These are phyloP conservation scores for Notechis scutatus DNA, from an alignment of 2,113 vertebrate genomes.

Conservation along the genomic window DNA sequence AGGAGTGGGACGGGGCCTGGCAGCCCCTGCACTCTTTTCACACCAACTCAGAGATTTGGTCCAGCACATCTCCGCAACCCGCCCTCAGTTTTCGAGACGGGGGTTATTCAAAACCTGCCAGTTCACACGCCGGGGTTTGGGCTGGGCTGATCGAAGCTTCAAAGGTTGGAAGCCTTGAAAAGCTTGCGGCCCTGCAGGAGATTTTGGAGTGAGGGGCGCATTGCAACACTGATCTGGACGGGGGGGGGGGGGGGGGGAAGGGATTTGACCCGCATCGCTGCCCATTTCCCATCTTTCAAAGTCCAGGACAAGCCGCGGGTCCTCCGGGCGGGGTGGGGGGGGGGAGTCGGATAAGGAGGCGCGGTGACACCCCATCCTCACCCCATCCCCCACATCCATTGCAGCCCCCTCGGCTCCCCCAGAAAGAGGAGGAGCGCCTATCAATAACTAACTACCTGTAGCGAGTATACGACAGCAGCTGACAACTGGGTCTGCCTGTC, in stretches of 20 bases:
- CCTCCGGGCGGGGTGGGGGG: neutral
- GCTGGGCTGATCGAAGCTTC: constrained; percentile 39
- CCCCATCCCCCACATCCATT: neutral
- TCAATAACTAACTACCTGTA: neutral
- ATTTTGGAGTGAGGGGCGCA: neutral
- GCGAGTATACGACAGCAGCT: neutral
- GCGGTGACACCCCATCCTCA: neutral
- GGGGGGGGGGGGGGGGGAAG: neutral
- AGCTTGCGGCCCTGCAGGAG: neutral
- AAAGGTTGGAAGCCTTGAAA: constrained; percentile 35
- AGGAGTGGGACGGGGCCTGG: constrained; percentile 75
- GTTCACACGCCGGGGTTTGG: constrained; percentile 50
- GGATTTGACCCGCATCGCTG: neutral
- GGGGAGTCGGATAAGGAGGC: neutral
- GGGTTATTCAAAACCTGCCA: constrained; percentile 64
- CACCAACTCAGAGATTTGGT: constrained; percentile 74
- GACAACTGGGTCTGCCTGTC: neutral
- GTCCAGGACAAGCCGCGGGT: neutral
- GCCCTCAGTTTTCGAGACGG: constrained; percentile 61
- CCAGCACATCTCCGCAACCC: constrained; percentile 65
- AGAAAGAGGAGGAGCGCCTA: neutral
- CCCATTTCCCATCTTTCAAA: neutral
- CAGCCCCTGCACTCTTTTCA: constrained; percentile 32
- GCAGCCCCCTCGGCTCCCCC: neutral
- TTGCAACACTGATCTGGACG: constrained; percentile 18